Conservation (phyloP, 2,113 vertebrate species). For the Oreochromis niloticus region DNA sequence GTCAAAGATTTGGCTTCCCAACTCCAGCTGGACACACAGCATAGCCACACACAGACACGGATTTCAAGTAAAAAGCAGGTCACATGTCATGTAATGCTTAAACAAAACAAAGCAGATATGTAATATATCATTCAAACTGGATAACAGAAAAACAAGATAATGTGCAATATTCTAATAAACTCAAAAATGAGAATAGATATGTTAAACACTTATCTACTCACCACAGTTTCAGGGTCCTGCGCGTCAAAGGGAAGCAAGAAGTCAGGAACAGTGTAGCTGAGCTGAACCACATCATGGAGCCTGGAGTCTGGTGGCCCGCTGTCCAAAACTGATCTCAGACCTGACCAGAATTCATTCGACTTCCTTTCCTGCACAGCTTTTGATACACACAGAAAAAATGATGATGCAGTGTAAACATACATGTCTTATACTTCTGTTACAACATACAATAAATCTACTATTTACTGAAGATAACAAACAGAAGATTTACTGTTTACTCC, state of each 20-base stretch:
- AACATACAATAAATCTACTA: neutral
- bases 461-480: neutral
- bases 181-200: neutral
- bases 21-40: conserved; percentile 68
- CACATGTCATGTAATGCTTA: neutral
- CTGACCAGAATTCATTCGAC: conserved; percentile 83
- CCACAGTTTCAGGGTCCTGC: conserved; percentile 68
- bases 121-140: fast-evolving
- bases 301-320: conserved; percentile 69
- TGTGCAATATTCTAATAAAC: neutral
- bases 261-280: conserved; percentile 71
- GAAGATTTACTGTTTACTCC: neutral
- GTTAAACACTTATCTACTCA: conserved; percentile 50
- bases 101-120: neutral
- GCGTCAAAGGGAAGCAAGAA: conserved; percentile 46
- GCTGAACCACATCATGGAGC: conserved; percentile 76
- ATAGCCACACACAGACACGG: neutral
- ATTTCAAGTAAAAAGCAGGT: neutral
- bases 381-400: neutral
- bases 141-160: neutral
- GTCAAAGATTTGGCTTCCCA: conserved; percentile 80
- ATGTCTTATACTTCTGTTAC: neutral
- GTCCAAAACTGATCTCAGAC: conserved; percentile 78
- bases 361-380: conserved; percentile 11
- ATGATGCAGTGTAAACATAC: neutral